Percentiles rank a stretch among this genome's conserved stretches.
phyloP scores from a whole-genome alignment of 2,113 vertebrate genomes.

The crab-eating macaque (Macaca fascicularis) region DNA sequence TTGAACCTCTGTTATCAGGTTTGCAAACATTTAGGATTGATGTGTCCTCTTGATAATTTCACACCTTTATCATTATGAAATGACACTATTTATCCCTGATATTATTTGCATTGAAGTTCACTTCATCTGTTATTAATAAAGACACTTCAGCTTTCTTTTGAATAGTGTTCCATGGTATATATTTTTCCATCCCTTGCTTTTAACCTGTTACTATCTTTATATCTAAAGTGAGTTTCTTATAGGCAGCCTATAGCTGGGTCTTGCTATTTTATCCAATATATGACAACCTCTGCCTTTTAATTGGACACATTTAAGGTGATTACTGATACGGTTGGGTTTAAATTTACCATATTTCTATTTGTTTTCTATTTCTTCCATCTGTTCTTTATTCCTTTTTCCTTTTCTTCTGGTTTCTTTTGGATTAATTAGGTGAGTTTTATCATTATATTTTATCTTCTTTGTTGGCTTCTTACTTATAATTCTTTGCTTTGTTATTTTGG shows the following conservation, averaged over 20 bases:
- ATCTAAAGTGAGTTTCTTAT: not conserved
- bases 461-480: not conserved
- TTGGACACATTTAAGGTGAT: not conserved
- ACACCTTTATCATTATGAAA: not conserved
- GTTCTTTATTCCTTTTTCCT: not conserved
- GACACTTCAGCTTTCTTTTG: not conserved
- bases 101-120: not conserved
- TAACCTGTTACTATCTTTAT: not conserved
- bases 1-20: not conserved
- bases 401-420: not conserved
- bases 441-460: not conserved
- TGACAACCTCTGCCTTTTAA: not conserved
- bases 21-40: not conserved
- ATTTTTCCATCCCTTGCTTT: not conserved
- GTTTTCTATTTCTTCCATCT: conserved; percentile 17
- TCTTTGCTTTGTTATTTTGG: not conserved
- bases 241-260: not conserved
- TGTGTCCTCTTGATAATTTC: not conserved
- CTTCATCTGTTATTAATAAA: not conserved
- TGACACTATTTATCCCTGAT: not conserved
- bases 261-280: not conserved
- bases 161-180: not conserved
- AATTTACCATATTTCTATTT: not conserved
- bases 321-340: not conserved
- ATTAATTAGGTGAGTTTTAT: not conserved